Evolutionary conservation across 1,140 invertebrate species (phyloP).

Genomic region (Neodiprion fabricii): DNA sequence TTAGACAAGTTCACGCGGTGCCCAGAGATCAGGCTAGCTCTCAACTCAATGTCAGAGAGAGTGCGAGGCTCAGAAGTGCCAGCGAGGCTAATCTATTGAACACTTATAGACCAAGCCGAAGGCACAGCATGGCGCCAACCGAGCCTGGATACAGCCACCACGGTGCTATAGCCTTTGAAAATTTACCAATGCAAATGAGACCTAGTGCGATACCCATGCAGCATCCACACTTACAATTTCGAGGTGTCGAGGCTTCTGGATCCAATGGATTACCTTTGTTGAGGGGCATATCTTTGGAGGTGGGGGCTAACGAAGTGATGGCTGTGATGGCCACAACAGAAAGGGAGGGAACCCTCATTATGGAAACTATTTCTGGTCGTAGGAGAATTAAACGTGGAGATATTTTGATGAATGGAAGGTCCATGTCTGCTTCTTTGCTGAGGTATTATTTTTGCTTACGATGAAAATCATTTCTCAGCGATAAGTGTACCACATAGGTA

Average conservation of each 20-base stretch:
- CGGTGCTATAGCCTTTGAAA: slow-evolving; percentile 53
- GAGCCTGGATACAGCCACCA: slow-evolving; percentile 64
- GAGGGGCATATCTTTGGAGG: slow-evolving; percentile 80
- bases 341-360: slow-evolving; percentile 64
- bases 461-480: slow-evolving; percentile 8
- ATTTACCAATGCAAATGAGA: slow-evolving; percentile 41
- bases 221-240: slow-evolving; percentile 72
- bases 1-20: slow-evolving; percentile 63
- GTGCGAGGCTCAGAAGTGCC: slow-evolving; percentile 66
- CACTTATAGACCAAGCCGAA: slow-evolving; percentile 58
- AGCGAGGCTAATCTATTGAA: slow-evolving; percentile 79
- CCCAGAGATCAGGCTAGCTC: slow-evolving; percentile 58
- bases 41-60: slow-evolving; percentile 57
- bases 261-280: slow-evolving; percentile 61
- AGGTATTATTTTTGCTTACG: slow-evolving; percentile 46
- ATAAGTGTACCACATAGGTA: not conserved
- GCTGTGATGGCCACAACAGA: slow-evolving; percentile 84
- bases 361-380: slow-evolving; percentile 82
- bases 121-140: slow-evolving; percentile 68
- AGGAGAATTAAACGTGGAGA: slow-evolving; percentile 76
- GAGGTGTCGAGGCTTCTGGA: slow-evolving; percentile 64
- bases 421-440: slow-evolving; percentile 73
- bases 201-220: slow-evolving; percentile 53
- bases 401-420: slow-evolving; percentile 86
- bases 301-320: slow-evolving; percentile 87